Base-by-base conservation (phyloP, 2,888 invertebrate genomes). In the Crocallis elinguaria region DNA sequence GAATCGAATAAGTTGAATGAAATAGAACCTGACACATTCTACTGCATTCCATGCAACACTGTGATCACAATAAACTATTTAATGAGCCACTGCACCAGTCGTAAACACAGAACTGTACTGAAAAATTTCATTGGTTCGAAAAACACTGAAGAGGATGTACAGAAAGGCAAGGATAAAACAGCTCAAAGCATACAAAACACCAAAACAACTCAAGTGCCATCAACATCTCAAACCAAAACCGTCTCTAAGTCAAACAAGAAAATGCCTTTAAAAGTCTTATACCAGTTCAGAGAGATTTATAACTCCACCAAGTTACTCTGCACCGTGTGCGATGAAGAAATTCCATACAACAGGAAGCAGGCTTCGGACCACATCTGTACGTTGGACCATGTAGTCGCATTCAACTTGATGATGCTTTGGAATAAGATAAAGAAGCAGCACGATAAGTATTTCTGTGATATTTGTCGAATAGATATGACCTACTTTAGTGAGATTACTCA, bases 361-460 rank as follows among this genome's bases (percentile, higher is more conserved):
- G 43, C 57, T 0, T 19, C 39, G 11, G n/a, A 29, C 0, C 60
- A 60, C 14, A 43, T 60, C 0, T 33, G 32, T 3, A 11, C 43
- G 1, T 39, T 51, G 0, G 51, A 60, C 14, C 60, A 60, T 16
- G 35, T 60, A 0, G 54, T 60, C 0, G 38, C 53, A 2, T 57
- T 50, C 35, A 57, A 60, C 9, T n/a, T 60, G 7, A 39, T 55
- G 49, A 64, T 60, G 60, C 14, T 60, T 1, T 60, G 60, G 56
- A 57, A 59, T 7, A 57, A 60, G 23, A 52, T 57, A 3, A 60
- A 57, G 38, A 50, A 41, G n/a, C 23, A 33, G 5, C 42, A 54
- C 1, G 50, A 63, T 16, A 52, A 39, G 0, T 62, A 62, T 11
- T 59, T 45, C 14, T 62, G 62, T 17, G 55, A 55, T 35, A 21